A percentile compares a stretch with the other conserved stretches of the same genome.
Conservation (phyloP, 2,797 vertebrate species). For the Lutjanus campechanus region DNA sequence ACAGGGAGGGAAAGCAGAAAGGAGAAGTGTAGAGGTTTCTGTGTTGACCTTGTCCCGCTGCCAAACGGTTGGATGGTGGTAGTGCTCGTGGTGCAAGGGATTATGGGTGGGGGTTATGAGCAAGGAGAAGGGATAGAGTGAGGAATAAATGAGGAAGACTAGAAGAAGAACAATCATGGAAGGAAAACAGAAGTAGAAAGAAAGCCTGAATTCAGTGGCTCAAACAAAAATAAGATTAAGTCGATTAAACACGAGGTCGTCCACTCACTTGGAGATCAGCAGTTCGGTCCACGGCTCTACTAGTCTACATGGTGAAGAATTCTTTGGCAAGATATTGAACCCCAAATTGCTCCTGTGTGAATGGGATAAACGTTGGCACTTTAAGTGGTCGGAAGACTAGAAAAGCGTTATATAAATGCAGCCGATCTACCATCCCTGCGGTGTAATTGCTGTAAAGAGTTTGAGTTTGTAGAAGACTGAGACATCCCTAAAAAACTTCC, state of each 20-base stretch:
- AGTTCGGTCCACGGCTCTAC: no score
- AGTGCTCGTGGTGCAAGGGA: constrained; percentile 28
- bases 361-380: no score
- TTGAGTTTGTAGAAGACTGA: not conserved
- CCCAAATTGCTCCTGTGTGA: no score
- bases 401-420: no score
- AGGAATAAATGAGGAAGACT: constrained; percentile 1
- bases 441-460: not conserved
- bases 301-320: no score
- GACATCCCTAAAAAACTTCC: not conserved
- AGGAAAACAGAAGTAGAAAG: not conserved
- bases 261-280: no score
- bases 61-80: constrained; percentile 60
- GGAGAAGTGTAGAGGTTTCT: constrained; percentile 50
- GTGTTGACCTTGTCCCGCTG: constrained; percentile 69
- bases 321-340: no score
- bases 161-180: not conserved
- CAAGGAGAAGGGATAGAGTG: constrained; percentile 10
- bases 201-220: constrained; percentile 1
- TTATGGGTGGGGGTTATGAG: constrained; percentile 45
- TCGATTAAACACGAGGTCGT: not conserved
- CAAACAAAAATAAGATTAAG: not conserved
- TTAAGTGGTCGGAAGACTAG: no score
- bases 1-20: constrained; percentile 51
- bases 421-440: no score